These are phyloP conservation scores for Dufourea novaeangliae DNA, from an alignment of 1,140 invertebrate species.

Conservation along the genomic window DNA sequence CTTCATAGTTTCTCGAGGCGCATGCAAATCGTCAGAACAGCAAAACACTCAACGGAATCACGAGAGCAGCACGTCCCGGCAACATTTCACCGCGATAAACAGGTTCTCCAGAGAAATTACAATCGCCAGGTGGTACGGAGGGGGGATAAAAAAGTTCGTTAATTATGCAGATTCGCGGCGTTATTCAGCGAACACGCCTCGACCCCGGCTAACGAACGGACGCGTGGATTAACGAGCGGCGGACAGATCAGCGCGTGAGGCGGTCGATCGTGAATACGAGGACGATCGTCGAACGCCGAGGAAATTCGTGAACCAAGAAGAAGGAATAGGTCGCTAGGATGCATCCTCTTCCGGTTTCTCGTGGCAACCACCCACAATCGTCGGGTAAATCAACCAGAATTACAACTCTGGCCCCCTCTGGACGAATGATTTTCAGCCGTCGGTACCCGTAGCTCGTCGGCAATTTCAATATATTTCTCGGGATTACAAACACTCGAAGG, in stretches of 20 bases:
- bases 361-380: background rate
- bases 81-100: slow-evolving; percentile 63
- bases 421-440: slow-evolving; percentile 62
- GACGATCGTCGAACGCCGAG: slow-evolving; percentile 15
- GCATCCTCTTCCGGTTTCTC: too few relatives aligned
- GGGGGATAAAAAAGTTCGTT: slow-evolving; percentile 44
- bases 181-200: slow-evolving; percentile 5
- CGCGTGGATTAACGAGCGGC: slow-evolving; percentile 28
- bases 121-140: slow-evolving; percentile 22
- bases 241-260: slow-evolving; percentile 13
- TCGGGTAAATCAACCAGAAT: slow-evolving; percentile 56
- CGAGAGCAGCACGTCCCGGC: slow-evolving; percentile 52
- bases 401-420: slow-evolving; percentile 47
- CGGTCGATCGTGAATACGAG: slow-evolving; percentile 23
- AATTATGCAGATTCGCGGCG: slow-evolving; percentile 58
- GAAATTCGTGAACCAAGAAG: slow-evolving; percentile 45
- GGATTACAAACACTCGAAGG: slow-evolving; percentile 66
- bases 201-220: slow-evolving; percentile 31
- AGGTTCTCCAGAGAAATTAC: slow-evolving; percentile 58
- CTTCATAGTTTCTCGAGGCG: slow-evolving; percentile 47
- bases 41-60: too few relatives aligned
- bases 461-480: slow-evolving; percentile 70
- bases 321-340: too few relatives aligned
- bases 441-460: slow-evolving; percentile 39
- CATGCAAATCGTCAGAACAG: slow-evolving; percentile 39